Evolutionary conservation across 2,888 invertebrate species (phyloP), one percentile per base, ranked within the genome.

Genomic region (Neoaliturus tenellus): DNA sequence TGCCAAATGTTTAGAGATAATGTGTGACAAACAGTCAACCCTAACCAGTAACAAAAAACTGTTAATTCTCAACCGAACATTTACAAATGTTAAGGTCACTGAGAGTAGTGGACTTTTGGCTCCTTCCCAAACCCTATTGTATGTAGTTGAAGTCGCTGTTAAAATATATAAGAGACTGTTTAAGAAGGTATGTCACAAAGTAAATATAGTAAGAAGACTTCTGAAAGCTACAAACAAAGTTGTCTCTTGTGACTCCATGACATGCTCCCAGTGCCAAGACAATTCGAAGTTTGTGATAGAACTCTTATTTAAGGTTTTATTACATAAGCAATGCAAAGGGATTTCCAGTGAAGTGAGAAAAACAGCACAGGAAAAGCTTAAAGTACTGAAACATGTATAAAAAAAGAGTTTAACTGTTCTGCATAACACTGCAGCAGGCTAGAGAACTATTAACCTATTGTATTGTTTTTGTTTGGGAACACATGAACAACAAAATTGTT

Each of bases 251-350:
- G 81, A 81, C 35, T 35, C 82, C 8, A 48, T 82, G 3, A 51
- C 55, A 10, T 82, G 82, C 35, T 25, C 51, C 55, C 2, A 62
- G 8, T 81, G 81, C 33, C 23, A 28, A 20, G 81, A 39, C 17
- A 17, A n/a, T 3, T 31, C 51, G 35, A 71, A 25, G 33, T 71
- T 62, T 44, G 41, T 81, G 0, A n/a, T 58, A 10, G 33, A 58
- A 23, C 62, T 39, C 10, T 28, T 81, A 20, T 81, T 81, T 44
- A 81, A 62, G 14, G 81, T 82, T 0, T 14, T 82, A 20, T 10
- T 82, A 0, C 41, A 69, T 17, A 82, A 82, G 48, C 69, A 82
- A 20, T 82, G 69, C 20, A 82, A 82, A 28, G 62, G 81, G 58
- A 62, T 35, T 39, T 62, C 58, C 10, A 62, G 81, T 23, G 12